Conservation (phyloP, 1,140 invertebrate genomes). For the Campoletis sonorensis region DNA sequence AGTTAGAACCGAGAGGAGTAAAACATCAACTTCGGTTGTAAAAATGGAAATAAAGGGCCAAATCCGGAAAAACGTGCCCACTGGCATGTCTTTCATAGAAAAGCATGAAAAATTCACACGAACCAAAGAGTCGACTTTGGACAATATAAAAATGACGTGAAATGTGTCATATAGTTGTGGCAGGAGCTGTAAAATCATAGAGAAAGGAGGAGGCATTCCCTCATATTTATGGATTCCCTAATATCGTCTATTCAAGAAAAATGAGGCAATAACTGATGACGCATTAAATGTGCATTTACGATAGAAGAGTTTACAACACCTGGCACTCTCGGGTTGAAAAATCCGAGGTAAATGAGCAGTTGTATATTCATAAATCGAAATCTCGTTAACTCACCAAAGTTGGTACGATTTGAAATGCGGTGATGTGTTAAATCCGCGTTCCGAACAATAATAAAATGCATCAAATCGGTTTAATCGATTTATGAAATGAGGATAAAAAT, state of each 20-base stretch:
- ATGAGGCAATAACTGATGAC: not conserved
- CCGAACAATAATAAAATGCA: not conserved
- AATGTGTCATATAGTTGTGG: not conserved
- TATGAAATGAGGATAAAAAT: not conserved
- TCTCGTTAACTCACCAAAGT: not conserved
- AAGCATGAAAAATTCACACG: too few species aligned
- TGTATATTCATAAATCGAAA: slow-evolving; percentile 14
- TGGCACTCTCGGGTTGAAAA: not conserved
- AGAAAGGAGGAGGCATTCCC: not conserved
- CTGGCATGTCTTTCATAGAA: too few species aligned
- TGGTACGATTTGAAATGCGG: not conserved
- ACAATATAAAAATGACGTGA: too few species aligned
- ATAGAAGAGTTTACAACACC: not conserved
- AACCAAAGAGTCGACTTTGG: too few species aligned
- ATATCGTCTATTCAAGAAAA: not conserved
- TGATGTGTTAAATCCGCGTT: not conserved
- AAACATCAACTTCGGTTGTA: too few species aligned
- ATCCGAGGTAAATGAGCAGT: not conserved
- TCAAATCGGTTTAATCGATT: not conserved
- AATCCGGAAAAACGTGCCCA: too few species aligned
- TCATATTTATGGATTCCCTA: too few species aligned
- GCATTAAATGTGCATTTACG: not conserved
- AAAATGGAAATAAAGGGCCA: too few species aligned
- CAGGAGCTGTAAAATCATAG: not conserved
- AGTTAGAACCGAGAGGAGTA: too few species aligned